Evolutionary conservation across 2,113 vertebrate genomes (phyloP).

Genomic region (Burhinus oedicnemus): DNA sequence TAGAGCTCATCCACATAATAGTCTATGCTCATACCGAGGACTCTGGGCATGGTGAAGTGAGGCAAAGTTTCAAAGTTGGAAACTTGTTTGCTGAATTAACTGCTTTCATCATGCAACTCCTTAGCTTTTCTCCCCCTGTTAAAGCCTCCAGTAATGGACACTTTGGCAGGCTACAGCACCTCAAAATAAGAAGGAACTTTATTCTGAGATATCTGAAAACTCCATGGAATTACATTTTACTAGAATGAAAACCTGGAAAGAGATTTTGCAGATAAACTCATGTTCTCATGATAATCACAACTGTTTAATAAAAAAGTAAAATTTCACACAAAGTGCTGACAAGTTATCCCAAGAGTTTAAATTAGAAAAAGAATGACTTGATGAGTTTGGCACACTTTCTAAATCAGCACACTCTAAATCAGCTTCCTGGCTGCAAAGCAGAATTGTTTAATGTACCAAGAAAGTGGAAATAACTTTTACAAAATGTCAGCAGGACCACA

Average conservation of each 20-base stretch:
- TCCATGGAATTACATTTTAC: background rate
- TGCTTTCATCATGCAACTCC: background rate
- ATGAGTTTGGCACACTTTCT: background rate
- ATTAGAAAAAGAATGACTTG: background rate
- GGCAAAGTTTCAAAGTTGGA: background rate
- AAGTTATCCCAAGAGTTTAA: background rate
- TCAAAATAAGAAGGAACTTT: background rate
- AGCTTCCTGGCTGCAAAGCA: slow-evolving; percentile 2
- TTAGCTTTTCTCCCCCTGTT: background rate
- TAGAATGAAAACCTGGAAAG: background rate
- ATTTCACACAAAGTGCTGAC: background rate
- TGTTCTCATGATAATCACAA: background rate
- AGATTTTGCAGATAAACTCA: background rate
- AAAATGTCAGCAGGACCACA: background rate
- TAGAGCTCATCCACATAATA: background rate
- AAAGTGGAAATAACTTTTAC: slow-evolving; percentile 14
- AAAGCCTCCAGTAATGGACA: background rate
- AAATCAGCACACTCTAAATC: background rate
- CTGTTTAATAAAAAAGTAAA: background rate
- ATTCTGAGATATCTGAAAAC: background rate
- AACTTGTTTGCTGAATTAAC: background rate
- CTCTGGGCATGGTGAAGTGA: background rate
- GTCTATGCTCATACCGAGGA: background rate
- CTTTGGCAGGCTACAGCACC: background rate
- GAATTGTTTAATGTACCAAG: background rate